Conservation (phyloP, 1,140 invertebrate genomes). For the Drosophila virilis region DNA sequence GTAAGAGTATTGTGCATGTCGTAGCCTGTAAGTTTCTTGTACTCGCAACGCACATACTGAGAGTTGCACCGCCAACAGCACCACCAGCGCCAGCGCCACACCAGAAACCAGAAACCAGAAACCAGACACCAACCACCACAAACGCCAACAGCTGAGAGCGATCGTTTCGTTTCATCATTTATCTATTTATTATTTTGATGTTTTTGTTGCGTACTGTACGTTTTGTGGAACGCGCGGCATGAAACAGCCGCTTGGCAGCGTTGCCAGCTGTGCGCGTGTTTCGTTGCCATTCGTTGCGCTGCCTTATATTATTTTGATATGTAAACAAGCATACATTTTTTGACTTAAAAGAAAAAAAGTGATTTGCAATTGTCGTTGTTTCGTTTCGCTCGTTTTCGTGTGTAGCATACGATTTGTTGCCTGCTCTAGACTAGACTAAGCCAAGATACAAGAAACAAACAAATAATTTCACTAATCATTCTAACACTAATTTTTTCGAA, state of each 20-base stretch:
- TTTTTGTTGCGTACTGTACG: neutral
- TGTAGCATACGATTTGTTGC: constrained; percentile 32
- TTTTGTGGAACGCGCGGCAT: constrained; percentile 28
- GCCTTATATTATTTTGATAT: neutral
- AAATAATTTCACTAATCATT: constrained; percentile 16
- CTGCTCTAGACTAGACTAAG: constrained; percentile 41
- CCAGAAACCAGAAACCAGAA: neutral
- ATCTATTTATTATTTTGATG: neutral
- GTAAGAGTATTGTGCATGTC: constrained; percentile 39
- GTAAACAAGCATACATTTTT: no score
- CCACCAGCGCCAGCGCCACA: constrained; percentile 38
- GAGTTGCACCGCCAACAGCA: constrained; percentile 29
- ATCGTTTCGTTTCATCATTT: constrained; percentile 26
- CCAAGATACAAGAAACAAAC: constrained; percentile 37
- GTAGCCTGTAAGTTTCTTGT: constrained; percentile 25
- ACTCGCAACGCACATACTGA: constrained; percentile 6
- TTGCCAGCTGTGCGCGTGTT: constrained; percentile 14
- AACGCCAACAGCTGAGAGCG: constrained; percentile 31
- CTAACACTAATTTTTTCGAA: constrained; percentile 10
- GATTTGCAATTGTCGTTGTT: constrained; percentile 12
- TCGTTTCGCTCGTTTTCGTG: constrained; percentile 12
- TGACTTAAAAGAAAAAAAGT: no score
- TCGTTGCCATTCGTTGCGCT: constrained; percentile 7
- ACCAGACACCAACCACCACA: constrained; percentile 55
- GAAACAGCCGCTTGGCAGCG: constrained; percentile 27